Evolutionary conservation across 2,888 invertebrate species (phyloP), one percentile per base, ranked within the genome.

Genomic region (Athetis lepigone): DNA sequence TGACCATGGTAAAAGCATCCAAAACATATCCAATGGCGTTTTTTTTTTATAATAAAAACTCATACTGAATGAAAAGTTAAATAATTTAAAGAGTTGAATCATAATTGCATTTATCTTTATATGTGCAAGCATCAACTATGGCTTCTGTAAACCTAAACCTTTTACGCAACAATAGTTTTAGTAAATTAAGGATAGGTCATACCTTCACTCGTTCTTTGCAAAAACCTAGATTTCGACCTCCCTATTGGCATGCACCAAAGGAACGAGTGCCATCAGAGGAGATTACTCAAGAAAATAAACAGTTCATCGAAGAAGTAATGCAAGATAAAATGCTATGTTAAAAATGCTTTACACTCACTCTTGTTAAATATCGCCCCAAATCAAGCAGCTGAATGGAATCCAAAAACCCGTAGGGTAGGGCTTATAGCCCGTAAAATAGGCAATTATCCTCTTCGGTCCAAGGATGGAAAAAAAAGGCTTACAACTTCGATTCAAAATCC

Each of bases 391-490:
- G 91, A 96, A 77, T 99, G 98, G 98, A 95, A 92, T 2, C 95
- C 95, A 7, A 79, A 83, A 45, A 95, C 97, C 6, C 94, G 96
- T 52, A 96, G 99, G 83, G 96, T 97, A 55, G 99, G 99, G 8
- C 89, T 99, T 0, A 97, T 99, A 82, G 98, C 98, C 0, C 96
- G 97, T 57, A 99, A 99, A 95, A 97, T 99, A 82, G 99, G 99
- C 5, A 95, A 97, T 68, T 97, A 98, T 90, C 99, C 99, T 1
- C 92, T 99, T 88, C 99, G 99, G 99, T 92, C 97, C 4, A 98
- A 98, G 88, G 96, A 97, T 90, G 99, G 99, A 1, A 96, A 96
- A 81, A 97, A 96, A 92, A 13, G n/a, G n/a, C n/a, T n/a, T n/a
- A n/a, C n/a, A n/a, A n/a, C n/a, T n/a, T n/a, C n/a, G n/a, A n/a